Evolutionary conservation across 2,888 invertebrate genomes (phyloP).

Genomic region (Mesorhabditis belari): DNA sequence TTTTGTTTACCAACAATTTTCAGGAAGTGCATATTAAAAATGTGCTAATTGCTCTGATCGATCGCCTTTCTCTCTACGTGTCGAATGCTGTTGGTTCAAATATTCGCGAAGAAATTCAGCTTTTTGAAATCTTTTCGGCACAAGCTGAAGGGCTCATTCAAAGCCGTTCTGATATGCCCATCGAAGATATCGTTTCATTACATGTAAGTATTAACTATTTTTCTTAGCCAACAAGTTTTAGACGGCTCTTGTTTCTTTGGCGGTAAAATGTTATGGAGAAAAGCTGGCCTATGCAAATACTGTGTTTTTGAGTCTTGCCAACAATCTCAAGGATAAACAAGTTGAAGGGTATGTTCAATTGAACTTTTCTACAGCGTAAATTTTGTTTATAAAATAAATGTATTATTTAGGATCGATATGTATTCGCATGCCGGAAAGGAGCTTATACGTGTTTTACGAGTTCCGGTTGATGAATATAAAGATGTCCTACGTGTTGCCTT

Average conservation of each 20-base stretch:
- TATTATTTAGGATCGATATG: conserved; percentile 65
- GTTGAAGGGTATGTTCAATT: conserved; percentile 59
- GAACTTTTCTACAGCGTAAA: background rate
- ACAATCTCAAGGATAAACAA: conserved; percentile 80
- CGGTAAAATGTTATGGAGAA: conserved; percentile 91
- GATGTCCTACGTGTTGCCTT: conserved; percentile 79
- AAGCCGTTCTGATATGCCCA: conserved; percentile 85
- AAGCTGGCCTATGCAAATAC: conserved; percentile 88
- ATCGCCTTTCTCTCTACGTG: conserved; percentile 57
- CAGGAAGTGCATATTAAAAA: conserved; percentile 65
- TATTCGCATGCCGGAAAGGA: conserved; percentile 82
- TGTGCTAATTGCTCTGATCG: conserved; percentile 91
- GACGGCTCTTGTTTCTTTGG: conserved; percentile 75
- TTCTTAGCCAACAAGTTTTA: conserved; percentile 14
- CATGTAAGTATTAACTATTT: conserved; percentile 67
- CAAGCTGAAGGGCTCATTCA: conserved; percentile 74
- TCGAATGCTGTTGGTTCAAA: conserved; percentile 60
- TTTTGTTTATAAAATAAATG: background rate
- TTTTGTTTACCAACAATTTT: background rate
- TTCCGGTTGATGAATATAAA: conserved; percentile 89
- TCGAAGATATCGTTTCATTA: conserved; percentile 88
- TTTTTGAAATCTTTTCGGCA: conserved; percentile 95
- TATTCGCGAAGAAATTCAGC: conserved; percentile 77
- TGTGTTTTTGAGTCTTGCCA: conserved; percentile 81
- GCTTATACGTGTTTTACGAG: conserved; percentile 80